Percentiles rank a stretch among this genome's conserved stretches.
Conservation (phyloP, 1,140 invertebrate species). For the Rhopalosiphum maidis region DNA sequence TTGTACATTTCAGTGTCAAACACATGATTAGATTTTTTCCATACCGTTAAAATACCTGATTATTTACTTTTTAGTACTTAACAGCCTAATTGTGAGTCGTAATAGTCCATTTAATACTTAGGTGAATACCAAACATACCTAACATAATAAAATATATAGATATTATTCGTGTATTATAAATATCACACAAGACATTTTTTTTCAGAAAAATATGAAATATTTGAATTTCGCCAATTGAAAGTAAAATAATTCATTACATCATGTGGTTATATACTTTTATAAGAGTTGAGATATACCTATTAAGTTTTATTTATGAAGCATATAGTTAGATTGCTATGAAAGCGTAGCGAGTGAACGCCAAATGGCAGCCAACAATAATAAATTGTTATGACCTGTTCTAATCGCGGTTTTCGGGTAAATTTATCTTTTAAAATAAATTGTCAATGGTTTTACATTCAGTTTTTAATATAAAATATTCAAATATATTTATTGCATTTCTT, state of each 20-base stretch:
- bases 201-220: neutral
- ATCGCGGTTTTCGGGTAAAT: neutral
- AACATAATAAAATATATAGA: neutral
- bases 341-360: neutral
- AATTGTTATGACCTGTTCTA: neutral
- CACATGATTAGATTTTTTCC: too few species aligned
- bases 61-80: neutral
- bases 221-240: neutral
- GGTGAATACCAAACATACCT: neutral
- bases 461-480: neutral
- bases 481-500: neutral
- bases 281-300: neutral
- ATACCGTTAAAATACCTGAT: neutral
- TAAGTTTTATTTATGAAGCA: neutral
- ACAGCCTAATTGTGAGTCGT: neutral
- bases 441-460: neutral
- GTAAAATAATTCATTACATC: neutral
- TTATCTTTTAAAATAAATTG: neutral
- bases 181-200: neutral
- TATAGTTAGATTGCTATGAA: neutral
- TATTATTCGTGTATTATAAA: too few species aligned
- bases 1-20: too few species aligned
- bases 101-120: neutral
- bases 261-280: neutral
- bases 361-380: neutral